Conservation (phyloP, 64 coral and sea anemone genomes). For the Acropora tenuis region DNA sequence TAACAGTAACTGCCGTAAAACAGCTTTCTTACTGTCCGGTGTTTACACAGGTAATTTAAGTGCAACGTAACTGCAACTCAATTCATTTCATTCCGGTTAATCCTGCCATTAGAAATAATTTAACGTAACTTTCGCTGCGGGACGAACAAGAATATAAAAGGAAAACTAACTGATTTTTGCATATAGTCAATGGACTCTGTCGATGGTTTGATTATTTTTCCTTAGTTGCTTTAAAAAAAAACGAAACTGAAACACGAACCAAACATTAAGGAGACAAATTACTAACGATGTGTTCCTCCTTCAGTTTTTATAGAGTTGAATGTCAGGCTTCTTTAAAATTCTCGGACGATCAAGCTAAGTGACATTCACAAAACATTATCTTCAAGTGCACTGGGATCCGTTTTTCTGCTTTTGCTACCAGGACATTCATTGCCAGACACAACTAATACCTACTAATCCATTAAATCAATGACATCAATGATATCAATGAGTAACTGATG, state of each 20-base stretch:
- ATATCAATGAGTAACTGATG: slow-evolving; percentile 62
- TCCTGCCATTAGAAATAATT: slow-evolving; percentile 54
- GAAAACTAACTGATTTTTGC: slow-evolving; percentile 68
- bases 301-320: slow-evolving; percentile 69
- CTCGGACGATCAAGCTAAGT: slow-evolving; percentile 66
- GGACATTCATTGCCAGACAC: slow-evolving; percentile 65
- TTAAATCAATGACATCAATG: slow-evolving; percentile 55
- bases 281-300: slow-evolving; percentile 74
- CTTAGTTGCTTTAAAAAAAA: slow-evolving; percentile 63
- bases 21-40: slow-evolving; percentile 24
- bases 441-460: slow-evolving; percentile 66
- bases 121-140: slow-evolving; percentile 55
- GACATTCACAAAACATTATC: slow-evolving; percentile 65
- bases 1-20: slow-evolving; percentile 66
- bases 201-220: slow-evolving; percentile 70
- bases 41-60: slow-evolving; percentile 46
- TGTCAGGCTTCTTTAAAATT: slow-evolving; percentile 60
- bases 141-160: slow-evolving; percentile 65
- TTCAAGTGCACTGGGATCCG: slow-evolving; percentile 65
- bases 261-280: slow-evolving; percentile 74
- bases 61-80: slow-evolving; percentile 46
- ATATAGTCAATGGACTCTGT: slow-evolving; percentile 68
- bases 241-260: slow-evolving; percentile 66
- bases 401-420: slow-evolving; percentile 64
- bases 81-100: slow-evolving; percentile 63